Evolutionary conservation across 1,140 invertebrate species (phyloP), one percentile per base, ranked within the genome.

Genomic region (Chironomus striatipennis): DNA sequence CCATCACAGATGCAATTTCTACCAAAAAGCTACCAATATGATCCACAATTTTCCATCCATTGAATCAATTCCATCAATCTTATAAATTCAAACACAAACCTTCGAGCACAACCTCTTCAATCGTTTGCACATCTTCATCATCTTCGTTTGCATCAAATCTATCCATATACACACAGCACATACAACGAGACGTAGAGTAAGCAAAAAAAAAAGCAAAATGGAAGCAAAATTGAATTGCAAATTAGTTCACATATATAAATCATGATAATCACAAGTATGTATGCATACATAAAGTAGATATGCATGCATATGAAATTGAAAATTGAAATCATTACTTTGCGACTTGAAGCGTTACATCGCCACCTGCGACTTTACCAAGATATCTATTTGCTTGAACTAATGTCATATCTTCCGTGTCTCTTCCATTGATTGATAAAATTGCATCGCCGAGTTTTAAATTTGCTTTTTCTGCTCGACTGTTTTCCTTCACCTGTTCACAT

Each of bases 401-500:
- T 17, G 90, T 89, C 76, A 95, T 82, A 75, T 84, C 83, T 73
- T 88, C 85, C 34, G 91, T 88, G 77, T 89, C 84, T 74, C 87
- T 84, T 78, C 90, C 90, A 80, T 93, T 93, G 73, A 97, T 90
- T 83, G 89, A 88, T 67, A 92, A 85, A 78, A 97, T 87, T 76
- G 90, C 87, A 83, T 97, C 95, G 74, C 94, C 94, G 75, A 90
- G 86, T 80, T 90, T 87, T 76, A 97, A 84, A 70, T 94, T 93
- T 80, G 90, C 91, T 80, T 91, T 89, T 79, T 94, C 90, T 10
- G 94, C 93, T 74, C 95, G 83, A 81, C 93, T 93, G 77, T 89
- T 88, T 75, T 89, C 88, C 74, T 87, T 88, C 18, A 96, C 91
- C 94, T 96, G 78, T 70, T 18, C 9, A 70, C 17, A 70, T 70